These are phyloP conservation scores for Cephus pulcher DNA, from an alignment of 2,888 invertebrate species.

Conservation along the genomic window DNA sequence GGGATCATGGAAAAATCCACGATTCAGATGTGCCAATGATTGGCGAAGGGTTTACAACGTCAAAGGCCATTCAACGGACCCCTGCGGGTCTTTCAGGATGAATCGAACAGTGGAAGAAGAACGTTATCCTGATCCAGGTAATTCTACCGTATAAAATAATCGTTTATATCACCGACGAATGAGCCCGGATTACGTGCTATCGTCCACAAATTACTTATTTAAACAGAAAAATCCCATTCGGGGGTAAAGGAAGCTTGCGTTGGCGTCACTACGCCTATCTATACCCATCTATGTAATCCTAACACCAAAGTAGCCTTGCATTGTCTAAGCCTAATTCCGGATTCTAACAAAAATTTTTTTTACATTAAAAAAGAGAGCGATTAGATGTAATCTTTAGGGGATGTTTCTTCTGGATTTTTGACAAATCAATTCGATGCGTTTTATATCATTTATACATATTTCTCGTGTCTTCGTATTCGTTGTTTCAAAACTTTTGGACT, in stretches of 20 bases:
- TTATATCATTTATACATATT: neutral
- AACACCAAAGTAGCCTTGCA: neutral
- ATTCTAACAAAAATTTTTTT: too few species aligned
- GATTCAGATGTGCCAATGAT: neutral
- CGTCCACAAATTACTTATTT: constrained; percentile 1
- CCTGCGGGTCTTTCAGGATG: neutral
- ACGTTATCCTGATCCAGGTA: neutral
- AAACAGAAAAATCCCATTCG: neutral
- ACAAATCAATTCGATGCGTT: neutral
- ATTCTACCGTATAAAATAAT: neutral
- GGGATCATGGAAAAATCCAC: neutral
- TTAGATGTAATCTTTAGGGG: neutral
- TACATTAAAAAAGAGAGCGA: too few species aligned
- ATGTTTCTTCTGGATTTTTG: neutral
- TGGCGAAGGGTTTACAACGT: neutral
- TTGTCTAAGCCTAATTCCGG: neutral
- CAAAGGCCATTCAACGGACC: neutral
- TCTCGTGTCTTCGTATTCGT: neutral
- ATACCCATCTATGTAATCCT: neutral
- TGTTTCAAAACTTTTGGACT: neutral
- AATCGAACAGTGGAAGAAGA: neutral
- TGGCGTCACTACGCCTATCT: neutral
- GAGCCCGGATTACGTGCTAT: neutral
- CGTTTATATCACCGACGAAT: neutral
- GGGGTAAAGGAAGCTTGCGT: neutral